Evolutionary conservation across 2,888 invertebrate species (phyloP).

Genomic region (Cosmia pyralina): DNA sequence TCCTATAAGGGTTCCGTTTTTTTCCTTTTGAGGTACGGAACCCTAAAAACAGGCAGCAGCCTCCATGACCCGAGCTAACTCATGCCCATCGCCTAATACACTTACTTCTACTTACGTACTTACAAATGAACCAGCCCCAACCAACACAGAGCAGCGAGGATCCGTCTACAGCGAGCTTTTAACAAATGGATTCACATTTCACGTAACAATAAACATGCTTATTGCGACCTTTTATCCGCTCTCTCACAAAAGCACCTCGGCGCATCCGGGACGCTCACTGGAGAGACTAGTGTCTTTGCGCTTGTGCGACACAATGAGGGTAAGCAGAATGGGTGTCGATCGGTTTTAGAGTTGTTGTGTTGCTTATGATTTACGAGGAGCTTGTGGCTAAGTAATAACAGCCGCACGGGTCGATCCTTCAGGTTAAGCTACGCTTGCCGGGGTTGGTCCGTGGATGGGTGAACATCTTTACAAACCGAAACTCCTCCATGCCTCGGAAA

Average conservation of each 20-base stretch:
- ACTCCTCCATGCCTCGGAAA: no score
- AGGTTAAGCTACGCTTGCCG: no score
- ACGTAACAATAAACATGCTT: constrained; percentile 65
- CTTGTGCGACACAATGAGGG: constrained; percentile 14
- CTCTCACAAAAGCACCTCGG: constrained; percentile 52
- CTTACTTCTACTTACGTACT: constrained; percentile 11
- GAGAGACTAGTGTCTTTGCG: constrained; percentile 5
- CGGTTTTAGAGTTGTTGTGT: not conserved
- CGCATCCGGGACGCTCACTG: constrained; percentile 15
- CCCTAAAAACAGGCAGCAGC: not conserved
- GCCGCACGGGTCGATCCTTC: no score
- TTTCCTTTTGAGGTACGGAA: no score
- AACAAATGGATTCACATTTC: constrained; percentile 62
- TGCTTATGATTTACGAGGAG: no score
- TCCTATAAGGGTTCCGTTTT: no score
- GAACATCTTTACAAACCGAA: no score
- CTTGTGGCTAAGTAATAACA: no score
- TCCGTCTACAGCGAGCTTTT: constrained; percentile 37
- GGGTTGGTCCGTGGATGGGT: no score
- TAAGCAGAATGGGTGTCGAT: constrained; percentile 2
- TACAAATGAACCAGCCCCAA: constrained; percentile 2
- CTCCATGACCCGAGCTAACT: constrained; percentile 2
- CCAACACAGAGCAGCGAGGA: not conserved
- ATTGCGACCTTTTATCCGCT: constrained; percentile 60
- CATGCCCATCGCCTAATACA: constrained; percentile 19